A percentile compares a stretch with the other conserved stretches of the same genome.
Conservation (phyloP, 1,140 invertebrate species). For the Drosophila athabasca region DNA sequence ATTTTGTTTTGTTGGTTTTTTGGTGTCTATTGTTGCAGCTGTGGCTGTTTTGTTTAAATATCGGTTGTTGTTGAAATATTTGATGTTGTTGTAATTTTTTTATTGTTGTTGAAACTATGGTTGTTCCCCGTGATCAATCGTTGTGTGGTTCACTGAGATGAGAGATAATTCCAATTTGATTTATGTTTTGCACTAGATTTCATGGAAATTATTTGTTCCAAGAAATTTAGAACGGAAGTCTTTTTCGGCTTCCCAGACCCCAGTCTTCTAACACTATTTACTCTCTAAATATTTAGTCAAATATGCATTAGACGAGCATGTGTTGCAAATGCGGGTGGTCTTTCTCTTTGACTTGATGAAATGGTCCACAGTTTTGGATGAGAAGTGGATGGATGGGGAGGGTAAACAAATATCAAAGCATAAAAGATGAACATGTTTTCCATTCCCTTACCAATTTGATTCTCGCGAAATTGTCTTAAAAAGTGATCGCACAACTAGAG, state of each 20-base stretch:
- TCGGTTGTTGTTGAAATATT: too few species aligned
- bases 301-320: constrained; percentile 33
- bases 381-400: too few species aligned
- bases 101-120: too few species aligned
- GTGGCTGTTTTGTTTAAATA: too few species aligned
- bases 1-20: too few species aligned
- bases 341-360: neutral
- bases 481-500: too few species aligned
- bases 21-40: too few species aligned
- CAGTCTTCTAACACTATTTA: constrained; percentile 7
- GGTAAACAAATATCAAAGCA: too few species aligned
- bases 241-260: constrained; percentile 20
- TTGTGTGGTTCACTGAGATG: neutral
- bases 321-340: constrained; percentile 32
- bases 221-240: constrained; percentile 51
- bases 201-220: constrained; percentile 38
- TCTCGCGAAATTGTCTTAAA: neutral
- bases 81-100: too few species aligned
- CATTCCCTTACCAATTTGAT: neutral
- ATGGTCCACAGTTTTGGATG: too few species aligned
- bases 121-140: too few species aligned
- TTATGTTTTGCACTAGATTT: constrained; percentile 55
- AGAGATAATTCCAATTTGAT: constrained; percentile 53
- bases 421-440: neutral
- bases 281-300: constrained; percentile 36